Evolutionary conservation across 1,140 invertebrate species (phyloP).

Genomic region (Eriosoma lanigerum): DNA sequence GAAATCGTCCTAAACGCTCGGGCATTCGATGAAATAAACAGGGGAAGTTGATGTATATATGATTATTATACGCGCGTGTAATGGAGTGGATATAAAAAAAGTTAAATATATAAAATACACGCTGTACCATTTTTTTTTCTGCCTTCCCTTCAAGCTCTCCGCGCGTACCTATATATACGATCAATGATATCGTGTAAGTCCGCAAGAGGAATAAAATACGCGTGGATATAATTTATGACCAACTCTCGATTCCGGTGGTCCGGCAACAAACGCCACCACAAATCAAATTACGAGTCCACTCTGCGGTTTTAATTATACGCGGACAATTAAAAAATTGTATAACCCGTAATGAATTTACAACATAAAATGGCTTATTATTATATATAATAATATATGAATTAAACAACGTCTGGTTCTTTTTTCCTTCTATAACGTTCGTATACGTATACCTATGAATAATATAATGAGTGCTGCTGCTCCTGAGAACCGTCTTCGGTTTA

Average conservation of each 20-base stretch:
- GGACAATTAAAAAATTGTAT: slow-evolving; percentile 45
- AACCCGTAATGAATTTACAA: slow-evolving; percentile 49
- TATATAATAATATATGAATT: slow-evolving; percentile 39
- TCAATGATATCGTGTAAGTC: slow-evolving; percentile 9
- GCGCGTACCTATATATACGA: neutral
- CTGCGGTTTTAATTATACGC: slow-evolving; percentile 46
- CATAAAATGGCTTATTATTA: slow-evolving; percentile 26
- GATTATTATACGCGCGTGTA: neutral
- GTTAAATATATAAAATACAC: neutral
- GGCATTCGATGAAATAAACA: no score
- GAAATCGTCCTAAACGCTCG: no score
- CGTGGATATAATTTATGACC: slow-evolving; percentile 33
- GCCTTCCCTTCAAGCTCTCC: neutral
- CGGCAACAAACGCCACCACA: slow-evolving; percentile 34
- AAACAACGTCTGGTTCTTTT: slow-evolving; percentile 45
- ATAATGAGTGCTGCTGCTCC: slow-evolving; percentile 39
- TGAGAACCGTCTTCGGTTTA: slow-evolving; percentile 50
- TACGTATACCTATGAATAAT: slow-evolving; percentile 27
- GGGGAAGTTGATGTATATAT: no score
- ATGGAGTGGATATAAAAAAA: neutral
- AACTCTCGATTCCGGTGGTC: slow-evolving; percentile 51
- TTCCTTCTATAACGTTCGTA: neutral
- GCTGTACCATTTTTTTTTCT: slow-evolving; percentile 21
- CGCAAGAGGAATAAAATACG: neutral
- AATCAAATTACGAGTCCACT: slow-evolving; percentile 47